Evolutionary conservation across 2,888 invertebrate genomes (phyloP), one percentile per base, ranked within the genome.

Genomic region (Latrodectus elegans): DNA sequence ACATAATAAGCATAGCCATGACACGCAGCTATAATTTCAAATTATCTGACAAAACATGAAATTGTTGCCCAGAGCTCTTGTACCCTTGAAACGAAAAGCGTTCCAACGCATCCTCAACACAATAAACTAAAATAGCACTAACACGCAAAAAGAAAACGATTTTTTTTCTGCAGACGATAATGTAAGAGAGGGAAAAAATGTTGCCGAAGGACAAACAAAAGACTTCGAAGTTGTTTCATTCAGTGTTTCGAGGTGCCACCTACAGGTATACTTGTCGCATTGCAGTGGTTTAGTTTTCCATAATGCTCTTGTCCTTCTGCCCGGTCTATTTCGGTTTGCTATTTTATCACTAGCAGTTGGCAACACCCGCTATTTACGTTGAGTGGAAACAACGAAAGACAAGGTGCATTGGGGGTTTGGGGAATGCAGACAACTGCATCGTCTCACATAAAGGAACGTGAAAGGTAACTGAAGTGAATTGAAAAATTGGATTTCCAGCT

Each of bases 251-350:
- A 12, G 49, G 74, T 52, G 73, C 64, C 73, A 17, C 49, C 11
- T 53, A 8, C 73, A 78, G 84, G 77, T 77, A 84, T 64, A 49
- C 71, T 78, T 84, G 84, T 78, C 84, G 84, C 84, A 84, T 49
- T 84, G 84, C 84, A 84, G 84, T 84, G 78, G 84, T 84, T 84
- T 84, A 78, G 65, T 60, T 67, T 84, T 78, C 72, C 77, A 72
- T 53, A 84, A 78, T 65, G 77, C 77, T 38, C 84, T 77, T 60
- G 55, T 68, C 53, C 38, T 65, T 72, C 77, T 72, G 65, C 65
- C 72, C 15, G 26, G 65, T 78, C 84, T 84, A 84, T 84, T 84
- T 84, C 78, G 15, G 72, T 12, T 84, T 77, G n/a, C 84, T 77
- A 49, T 84, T 84, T 84, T 84, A 60, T 78, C 73, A 49, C 65